phyloP scores from a whole-genome alignment of 2,113 vertebrate species.

The Nannospalax galili region DNA sequence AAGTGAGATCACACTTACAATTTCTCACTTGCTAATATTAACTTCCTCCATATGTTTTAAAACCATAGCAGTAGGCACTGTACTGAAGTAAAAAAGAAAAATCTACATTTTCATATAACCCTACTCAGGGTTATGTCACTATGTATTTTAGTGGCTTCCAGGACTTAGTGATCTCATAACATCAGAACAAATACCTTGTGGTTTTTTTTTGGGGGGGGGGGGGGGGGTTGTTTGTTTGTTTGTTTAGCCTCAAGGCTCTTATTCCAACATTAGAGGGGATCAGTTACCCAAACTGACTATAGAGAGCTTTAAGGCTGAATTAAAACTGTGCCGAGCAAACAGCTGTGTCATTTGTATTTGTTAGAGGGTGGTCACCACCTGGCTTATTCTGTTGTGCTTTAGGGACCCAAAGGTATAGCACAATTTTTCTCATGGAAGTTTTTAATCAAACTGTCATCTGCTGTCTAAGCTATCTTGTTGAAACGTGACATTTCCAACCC shows the following conservation, averaged over 20 bases:
- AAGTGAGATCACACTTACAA: slow-evolving; percentile 61
- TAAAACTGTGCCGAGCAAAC: slow-evolving; percentile 58
- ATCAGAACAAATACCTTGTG: background rate
- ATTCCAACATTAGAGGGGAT: slow-evolving; percentile 55
- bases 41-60: slow-evolving; percentile 40
- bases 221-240: too few relatives aligned
- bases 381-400: background rate
- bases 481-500: slow-evolving; percentile 63
- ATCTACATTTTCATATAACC: background rate
- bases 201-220: too few relatives aligned
- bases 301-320: slow-evolving; percentile 50
- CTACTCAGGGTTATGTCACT: background rate
- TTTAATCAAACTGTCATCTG: slow-evolving; percentile 67
- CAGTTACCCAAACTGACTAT: slow-evolving; percentile 47
- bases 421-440: slow-evolving; percentile 68
- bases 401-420: background rate
- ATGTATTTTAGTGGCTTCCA: slow-evolving; percentile 51
- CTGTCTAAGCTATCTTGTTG: slow-evolving; percentile 50
- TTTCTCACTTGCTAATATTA: slow-evolving; percentile 58
- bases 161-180: slow-evolving; percentile 41
- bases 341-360: slow-evolving; percentile 67
- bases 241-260: background rate
- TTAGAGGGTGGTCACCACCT: background rate
- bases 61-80: slow-evolving; percentile 5
- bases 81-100: slow-evolving; percentile 25